Percentiles rank a stretch among this genome's conserved stretches.
These are phyloP conservation scores for Hydrotaea diabolus DNA, from an alignment of 2,888 invertebrate genomes.

Conservation along the genomic window DNA sequence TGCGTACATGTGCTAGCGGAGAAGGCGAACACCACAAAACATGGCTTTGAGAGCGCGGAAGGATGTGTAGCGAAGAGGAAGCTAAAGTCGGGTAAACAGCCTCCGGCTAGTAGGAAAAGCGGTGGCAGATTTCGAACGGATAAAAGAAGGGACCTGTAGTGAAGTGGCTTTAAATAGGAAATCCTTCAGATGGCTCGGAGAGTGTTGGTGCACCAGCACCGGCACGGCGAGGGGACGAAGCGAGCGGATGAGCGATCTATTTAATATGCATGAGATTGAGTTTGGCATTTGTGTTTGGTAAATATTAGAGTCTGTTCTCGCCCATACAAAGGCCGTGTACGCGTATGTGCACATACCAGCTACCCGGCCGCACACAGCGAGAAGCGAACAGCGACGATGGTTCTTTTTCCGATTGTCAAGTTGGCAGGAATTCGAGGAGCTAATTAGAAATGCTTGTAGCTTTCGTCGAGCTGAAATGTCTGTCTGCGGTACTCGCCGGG, in stretches of 20 bases:
- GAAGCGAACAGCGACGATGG: no score
- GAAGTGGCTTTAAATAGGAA: constrained; percentile 63
- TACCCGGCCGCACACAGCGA: not conserved
- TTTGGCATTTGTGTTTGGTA: constrained; percentile 21
- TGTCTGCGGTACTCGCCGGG: not conserved
- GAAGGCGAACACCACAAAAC: not conserved
- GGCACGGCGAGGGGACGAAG: constrained; percentile 8
- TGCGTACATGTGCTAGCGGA: constrained; percentile 28
- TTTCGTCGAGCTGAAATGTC: not conserved
- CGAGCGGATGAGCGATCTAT: constrained; percentile 45
- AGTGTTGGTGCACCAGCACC: constrained; percentile 6
- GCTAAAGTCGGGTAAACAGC: constrained; percentile 58
- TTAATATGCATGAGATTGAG: constrained; percentile 52
- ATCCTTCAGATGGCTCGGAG: constrained; percentile 54
- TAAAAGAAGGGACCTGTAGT: constrained; percentile 53
- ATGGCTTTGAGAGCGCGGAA: constrained; percentile 16
- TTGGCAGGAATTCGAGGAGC: not conserved
- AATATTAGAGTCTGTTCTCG: constrained; percentile 5
- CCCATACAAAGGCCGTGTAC: not conserved
- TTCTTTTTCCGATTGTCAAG: constrained; percentile 2
- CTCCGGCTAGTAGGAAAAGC: constrained; percentile 47
- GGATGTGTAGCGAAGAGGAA: constrained; percentile 12
- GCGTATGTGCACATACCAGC: not conserved
- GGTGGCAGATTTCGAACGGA: constrained; percentile 4
- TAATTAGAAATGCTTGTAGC: constrained; percentile 55